Percentiles rank a stretch among this genome's conserved stretches.
Conservation (phyloP, 2,888 invertebrate species). For the Trissoscelio sp. region DNA sequence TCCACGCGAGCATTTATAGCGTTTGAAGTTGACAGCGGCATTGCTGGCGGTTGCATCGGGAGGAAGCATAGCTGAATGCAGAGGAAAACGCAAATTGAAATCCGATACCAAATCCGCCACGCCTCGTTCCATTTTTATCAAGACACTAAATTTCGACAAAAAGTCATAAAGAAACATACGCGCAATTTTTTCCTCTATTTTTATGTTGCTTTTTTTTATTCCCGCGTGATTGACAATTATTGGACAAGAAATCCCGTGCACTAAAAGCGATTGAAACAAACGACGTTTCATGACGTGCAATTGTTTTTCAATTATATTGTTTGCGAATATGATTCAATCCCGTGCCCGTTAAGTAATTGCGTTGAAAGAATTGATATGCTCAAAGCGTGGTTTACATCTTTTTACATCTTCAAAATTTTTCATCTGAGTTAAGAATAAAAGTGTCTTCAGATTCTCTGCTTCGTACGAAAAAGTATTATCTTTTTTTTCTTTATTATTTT, state of each 20-base stretch:
- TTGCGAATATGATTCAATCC: neutral
- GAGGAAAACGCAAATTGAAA: slow-evolving; percentile 79
- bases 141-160: slow-evolving; percentile 49
- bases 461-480: too few relatives aligned
- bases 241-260: slow-evolving; percentile 7
- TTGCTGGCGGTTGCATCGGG: slow-evolving; percentile 57
- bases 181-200: neutral
- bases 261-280: neutral
- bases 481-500: too few relatives aligned
- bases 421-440: too few relatives aligned
- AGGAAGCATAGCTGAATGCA: slow-evolving; percentile 74
- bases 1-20: slow-evolving; percentile 61
- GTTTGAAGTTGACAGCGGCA: slow-evolving; percentile 66
- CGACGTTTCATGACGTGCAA: slow-evolving; percentile 9
- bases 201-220: slow-evolving; percentile 14
- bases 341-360: neutral
- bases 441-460: too few relatives aligned
- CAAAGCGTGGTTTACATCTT: too few relatives aligned
- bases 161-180: slow-evolving; percentile 35
- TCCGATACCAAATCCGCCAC: slow-evolving; percentile 74
- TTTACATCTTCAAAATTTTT: too few relatives aligned
- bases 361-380: too few relatives aligned
- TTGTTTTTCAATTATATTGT: slow-evolving; percentile 14
- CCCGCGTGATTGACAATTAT: slow-evolving; percentile 29
- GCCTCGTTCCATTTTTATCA: slow-evolving; percentile 63